A percentile compares a stretch with the other conserved stretches of the same genome.
These are phyloP conservation scores for Phymastichus coffea DNA, from an alignment of 1,140 invertebrate genomes.

Conservation along the genomic window DNA sequence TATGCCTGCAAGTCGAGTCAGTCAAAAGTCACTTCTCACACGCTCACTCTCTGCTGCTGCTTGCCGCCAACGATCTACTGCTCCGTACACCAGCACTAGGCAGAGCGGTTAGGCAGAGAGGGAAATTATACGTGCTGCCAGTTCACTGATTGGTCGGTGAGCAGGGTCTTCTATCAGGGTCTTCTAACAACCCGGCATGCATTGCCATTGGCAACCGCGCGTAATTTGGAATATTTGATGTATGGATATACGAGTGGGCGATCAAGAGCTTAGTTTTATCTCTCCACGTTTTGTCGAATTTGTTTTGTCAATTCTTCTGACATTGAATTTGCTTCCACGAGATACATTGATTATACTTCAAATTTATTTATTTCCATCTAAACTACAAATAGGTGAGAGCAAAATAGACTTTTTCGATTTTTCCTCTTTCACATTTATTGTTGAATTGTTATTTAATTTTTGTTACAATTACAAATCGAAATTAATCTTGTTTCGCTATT, in stretches of 20 bases:
- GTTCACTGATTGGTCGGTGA: conserved; percentile 44
- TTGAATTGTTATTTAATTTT: too few relatives aligned
- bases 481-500: too few relatives aligned
- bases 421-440: too few relatives aligned
- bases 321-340: not conserved
- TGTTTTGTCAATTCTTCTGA: not conserved
- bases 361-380: not conserved
- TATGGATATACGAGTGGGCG: not conserved
- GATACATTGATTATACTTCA: not conserved
- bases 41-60: not conserved
- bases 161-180: conserved; percentile 57
- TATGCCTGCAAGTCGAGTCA: too few relatives aligned
- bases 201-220: conserved; percentile 37
- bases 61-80: conserved; percentile 16
- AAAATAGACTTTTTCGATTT: too few relatives aligned
- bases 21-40: not conserved
- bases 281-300: not conserved
- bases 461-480: too few relatives aligned
- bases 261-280: too few relatives aligned
- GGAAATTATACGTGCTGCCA: conserved; percentile 43
- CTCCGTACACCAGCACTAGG: conserved; percentile 35
- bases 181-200: conserved; percentile 52
- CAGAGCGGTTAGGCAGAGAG: conserved; percentile 40
- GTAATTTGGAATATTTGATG: conserved; percentile 19
- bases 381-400: not conserved